These are phyloP conservation scores for Scaptomyza flava DNA, from an alignment of 2,888 invertebrate species.

Conservation along the genomic window DNA sequence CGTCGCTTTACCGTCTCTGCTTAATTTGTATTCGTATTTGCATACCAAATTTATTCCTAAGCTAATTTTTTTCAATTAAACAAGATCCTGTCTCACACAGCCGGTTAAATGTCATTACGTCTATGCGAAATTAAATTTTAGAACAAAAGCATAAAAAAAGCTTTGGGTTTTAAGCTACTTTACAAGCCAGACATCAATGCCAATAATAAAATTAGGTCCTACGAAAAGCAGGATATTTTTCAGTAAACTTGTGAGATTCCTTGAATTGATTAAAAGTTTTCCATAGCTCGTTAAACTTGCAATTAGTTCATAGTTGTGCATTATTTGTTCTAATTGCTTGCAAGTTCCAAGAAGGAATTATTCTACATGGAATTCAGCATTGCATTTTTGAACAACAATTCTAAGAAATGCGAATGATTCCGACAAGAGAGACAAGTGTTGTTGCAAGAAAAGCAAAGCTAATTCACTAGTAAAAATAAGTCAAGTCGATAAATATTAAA, in stretches of 20 bases:
- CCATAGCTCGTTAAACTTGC: fast-evolving
- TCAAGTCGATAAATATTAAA: no score
- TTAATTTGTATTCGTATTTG: slow-evolving; percentile 31
- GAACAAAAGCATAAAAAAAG: slow-evolving; percentile 39
- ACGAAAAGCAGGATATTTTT: no score
- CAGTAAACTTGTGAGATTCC: neutral
- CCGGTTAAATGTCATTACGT: slow-evolving; percentile 29
- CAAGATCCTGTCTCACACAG: slow-evolving; percentile 40
- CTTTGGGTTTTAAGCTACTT: slow-evolving; percentile 39
- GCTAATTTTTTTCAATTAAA: slow-evolving; percentile 73
- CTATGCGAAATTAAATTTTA: slow-evolving; percentile 34
- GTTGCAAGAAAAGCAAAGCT: neutral
- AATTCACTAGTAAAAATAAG: no score
- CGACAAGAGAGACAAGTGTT: neutral
- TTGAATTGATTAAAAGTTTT: neutral
- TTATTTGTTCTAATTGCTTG: neutral
- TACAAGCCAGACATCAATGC: slow-evolving; percentile 34
- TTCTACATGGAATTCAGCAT: neutral
- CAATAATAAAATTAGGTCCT: slow-evolving; percentile 55
- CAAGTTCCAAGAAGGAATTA: neutral
- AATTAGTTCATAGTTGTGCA: neutral
- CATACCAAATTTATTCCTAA: slow-evolving; percentile 36
- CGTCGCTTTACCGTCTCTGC: neutral
- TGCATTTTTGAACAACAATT: neutral
- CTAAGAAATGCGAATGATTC: neutral